Evolutionary conservation across 2,888 invertebrate genomes (phyloP), one percentile per base, ranked within the genome.

Genomic region (Galerucella nymphaeae): DNA sequence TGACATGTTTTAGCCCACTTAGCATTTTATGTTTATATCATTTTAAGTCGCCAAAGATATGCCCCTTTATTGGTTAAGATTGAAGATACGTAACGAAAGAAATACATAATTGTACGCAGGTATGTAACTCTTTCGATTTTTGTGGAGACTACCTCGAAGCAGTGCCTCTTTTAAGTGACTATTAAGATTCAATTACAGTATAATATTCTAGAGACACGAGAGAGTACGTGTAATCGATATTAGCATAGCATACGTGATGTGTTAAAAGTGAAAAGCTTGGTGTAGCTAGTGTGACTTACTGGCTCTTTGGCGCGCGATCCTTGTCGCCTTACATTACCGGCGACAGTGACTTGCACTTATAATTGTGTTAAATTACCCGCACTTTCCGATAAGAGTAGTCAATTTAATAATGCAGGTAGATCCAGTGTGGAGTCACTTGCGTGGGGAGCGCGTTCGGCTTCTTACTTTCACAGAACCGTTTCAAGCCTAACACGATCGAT

Each of bases 321-420:
- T 73, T 75, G 73, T 76, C 76, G 78, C 76, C 70, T 77, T 78
- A 66, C 69, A 75, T 79, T 79, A 79, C 75, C 59, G 69, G 45
- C 66, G 72, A 65, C 69, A 70, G 72, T 73, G 69, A 73, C 72
- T 82, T 83, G 82, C 82, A 83, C 82, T 79, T 82, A 82, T 83
- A 83, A 83, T 83, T 82, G 80, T 80, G 81, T 82, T 82, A 81
- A 83, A 82, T 83, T 83, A 81, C 77, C 78, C 78, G 80, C 81
- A 79, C 81, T 81, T 76, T 78, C 76, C 78, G 83, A 82, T 82
- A 83, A 81, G 79, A 80, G 75, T 72, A 80, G 79, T 81, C 82
- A 82, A 66, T 64, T 70, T 80, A 82, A 81, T 81, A 81, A 81
- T 76, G 77, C 78, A 81, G 80, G 79, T 75, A 69, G 73, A 75